Base-by-base conservation (phyloP, 1,140 invertebrate species). In the Atta colombica region DNA sequence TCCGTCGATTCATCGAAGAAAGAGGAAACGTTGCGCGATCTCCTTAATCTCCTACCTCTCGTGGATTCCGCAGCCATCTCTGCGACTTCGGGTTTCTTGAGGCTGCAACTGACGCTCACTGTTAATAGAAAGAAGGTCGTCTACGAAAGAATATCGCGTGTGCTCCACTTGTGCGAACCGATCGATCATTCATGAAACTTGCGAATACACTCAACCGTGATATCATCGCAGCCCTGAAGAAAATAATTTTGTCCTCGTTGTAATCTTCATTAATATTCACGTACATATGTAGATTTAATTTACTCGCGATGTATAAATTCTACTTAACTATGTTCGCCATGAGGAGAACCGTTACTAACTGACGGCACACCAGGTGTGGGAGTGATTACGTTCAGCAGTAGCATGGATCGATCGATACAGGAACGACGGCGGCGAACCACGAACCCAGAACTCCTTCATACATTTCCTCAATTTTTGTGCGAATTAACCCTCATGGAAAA, bases 1-100 rank as follows among this genome's bases (percentile, higher is more conserved):
- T 92, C 88, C 71, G 51, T 53, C 21, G 81, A 77, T 2, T 89
- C 74, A 0, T 77, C 80, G 0, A 78, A 68, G 53, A 84, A 75
- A 3, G 80, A 84, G 2, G 80, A 77, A 63, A 77, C 51, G 16
- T 85, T 12, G 68, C 60, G 18, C 25, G 86, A 80, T 81, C 53
- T 77, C 35, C 61, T 82, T 18, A 61, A 6, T 10, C 39, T 80
- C 5, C 77, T 80, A 6, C n/a, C 39, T 25, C 18, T 82, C 12
- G 51, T 25, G 5, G 63, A 28, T 21, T 71, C 77, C 3, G 6
- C 31, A 28, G 69, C 80, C 80, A 84, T 86, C 28, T 25, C 18
- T 21, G 61, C 71, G 2, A 45, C n/a, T 45, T 10, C n/a, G 21
- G 3, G 2, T 49, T 1, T 60, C 16, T 60, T n/a, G 7, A 31